Percentiles rank a stretch among this genome's conserved stretches.
Conservation (phyloP, 2,797 vertebrate species). For the Acipenser transmontanus region DNA sequence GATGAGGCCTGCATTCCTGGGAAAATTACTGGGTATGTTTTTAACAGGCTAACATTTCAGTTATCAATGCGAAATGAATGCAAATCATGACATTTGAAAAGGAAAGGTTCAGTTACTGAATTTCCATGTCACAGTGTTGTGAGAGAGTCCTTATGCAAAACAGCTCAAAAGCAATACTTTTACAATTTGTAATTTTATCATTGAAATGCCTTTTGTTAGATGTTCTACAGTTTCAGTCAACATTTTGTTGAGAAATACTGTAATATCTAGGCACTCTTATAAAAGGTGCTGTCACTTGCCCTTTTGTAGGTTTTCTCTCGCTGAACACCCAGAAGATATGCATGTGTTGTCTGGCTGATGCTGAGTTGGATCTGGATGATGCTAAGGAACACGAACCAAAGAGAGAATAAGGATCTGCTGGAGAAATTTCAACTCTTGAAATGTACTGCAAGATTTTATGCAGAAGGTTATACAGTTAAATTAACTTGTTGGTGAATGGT, state of each 20-base stretch:
- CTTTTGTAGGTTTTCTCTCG: slow-evolving; percentile 48
- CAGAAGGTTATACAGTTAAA: no score
- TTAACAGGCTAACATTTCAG: background rate
- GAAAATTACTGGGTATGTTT: slow-evolving; percentile 49
- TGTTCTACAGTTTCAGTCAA: no score
- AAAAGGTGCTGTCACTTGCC: background rate
- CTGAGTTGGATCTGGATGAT: slow-evolving; percentile 62
- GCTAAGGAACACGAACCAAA: slow-evolving; percentile 42
- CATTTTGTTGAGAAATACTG: no score
- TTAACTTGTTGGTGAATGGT: background rate
- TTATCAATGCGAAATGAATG: background rate
- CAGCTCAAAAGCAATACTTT: no score
- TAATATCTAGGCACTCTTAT: no score
- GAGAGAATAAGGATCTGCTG: slow-evolving; percentile 37
- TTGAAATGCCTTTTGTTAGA: no score
- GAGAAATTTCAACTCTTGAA: background rate
- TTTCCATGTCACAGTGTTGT: background rate
- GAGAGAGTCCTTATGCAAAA: no score
- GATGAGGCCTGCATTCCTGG: slow-evolving; percentile 58
- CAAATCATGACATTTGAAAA: background rate
- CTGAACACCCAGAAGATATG: slow-evolving; percentile 63
- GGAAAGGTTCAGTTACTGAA: background rate
- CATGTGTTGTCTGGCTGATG: slow-evolving; percentile 59
- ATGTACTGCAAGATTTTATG: no score
- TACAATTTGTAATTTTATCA: no score